Evolutionary conservation across 2,113 vertebrate genomes (phyloP).

Genomic region (Hystrix cristata): DNA sequence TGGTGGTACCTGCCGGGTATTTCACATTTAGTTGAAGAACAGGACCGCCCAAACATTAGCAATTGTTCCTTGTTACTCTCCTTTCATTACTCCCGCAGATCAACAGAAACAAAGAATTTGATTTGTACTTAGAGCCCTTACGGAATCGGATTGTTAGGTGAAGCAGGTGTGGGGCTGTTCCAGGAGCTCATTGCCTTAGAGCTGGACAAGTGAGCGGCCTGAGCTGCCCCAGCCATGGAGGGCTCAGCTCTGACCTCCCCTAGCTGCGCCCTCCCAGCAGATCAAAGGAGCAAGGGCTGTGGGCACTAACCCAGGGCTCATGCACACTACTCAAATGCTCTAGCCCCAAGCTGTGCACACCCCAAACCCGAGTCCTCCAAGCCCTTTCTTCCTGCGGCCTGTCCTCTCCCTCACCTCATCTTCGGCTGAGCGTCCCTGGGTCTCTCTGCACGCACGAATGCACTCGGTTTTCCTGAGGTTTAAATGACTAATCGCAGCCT

Average conservation of each 20-base stretch:
- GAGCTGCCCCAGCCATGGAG: background rate
- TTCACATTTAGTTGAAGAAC: background rate
- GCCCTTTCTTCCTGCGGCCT: background rate
- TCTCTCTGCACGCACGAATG: background rate
- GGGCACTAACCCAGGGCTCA: background rate
- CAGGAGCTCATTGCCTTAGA: background rate
- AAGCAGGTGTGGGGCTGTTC: background rate
- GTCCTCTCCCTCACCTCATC: background rate
- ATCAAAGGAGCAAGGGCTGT: background rate
- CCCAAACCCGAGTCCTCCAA: background rate
- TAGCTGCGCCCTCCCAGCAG: background rate
- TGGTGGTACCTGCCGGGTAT: background rate
- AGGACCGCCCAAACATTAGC: fast-evolving
- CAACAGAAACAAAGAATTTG: background rate
- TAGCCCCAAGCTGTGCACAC: no score
- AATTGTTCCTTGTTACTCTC: background rate
- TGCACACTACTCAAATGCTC: no score
- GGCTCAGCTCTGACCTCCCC: background rate
- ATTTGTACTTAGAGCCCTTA: no score
- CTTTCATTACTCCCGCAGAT: background rate
- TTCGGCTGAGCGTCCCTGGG: background rate
- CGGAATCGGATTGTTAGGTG: background rate
- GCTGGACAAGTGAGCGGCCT: fast-evolving
- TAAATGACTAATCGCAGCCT: constrained; percentile 40
- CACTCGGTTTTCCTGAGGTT: constrained; percentile 20